These are phyloP conservation scores for Lasioglossum albipes DNA, from an alignment of 1,140 invertebrate species.

Conservation along the genomic window DNA sequence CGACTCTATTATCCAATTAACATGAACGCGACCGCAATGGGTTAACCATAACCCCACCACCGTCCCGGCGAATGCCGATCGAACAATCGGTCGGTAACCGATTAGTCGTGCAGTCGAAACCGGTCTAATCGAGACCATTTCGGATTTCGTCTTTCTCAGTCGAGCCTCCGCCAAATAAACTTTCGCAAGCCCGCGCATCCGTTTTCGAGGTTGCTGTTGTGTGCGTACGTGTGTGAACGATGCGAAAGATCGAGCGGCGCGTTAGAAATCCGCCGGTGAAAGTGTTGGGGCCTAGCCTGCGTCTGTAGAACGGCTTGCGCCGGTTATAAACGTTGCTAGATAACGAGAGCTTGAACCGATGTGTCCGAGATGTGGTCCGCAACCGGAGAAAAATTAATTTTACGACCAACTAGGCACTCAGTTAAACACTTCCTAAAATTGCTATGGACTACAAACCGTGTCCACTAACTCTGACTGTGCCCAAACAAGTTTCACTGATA, in stretches of 20 bases:
- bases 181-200: neutral
- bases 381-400: no score
- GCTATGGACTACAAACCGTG: no score
- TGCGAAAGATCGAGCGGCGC: conserved; percentile 48
- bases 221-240: conserved; percentile 27
- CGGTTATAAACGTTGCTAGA: no score
- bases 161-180: no score
- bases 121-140: neutral
- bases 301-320: conserved; percentile 25
- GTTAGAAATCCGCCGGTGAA: conserved; percentile 76
- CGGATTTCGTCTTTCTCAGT: neutral
- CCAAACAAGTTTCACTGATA: no score
- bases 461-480: no score
- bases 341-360: no score
- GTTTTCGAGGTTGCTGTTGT: neutral
- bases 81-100: neutral
- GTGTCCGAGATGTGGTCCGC: no score
- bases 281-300: conserved; percentile 65
- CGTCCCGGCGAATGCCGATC: neutral
- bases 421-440: no score
- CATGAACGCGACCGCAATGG: neutral
- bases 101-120: conserved; percentile 1
- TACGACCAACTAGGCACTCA: no score
- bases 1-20: neutral
- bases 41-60: neutral